Evolutionary conservation across 1,140 invertebrate species (phyloP).

Genomic region (Trichonephila inaurata): DNA sequence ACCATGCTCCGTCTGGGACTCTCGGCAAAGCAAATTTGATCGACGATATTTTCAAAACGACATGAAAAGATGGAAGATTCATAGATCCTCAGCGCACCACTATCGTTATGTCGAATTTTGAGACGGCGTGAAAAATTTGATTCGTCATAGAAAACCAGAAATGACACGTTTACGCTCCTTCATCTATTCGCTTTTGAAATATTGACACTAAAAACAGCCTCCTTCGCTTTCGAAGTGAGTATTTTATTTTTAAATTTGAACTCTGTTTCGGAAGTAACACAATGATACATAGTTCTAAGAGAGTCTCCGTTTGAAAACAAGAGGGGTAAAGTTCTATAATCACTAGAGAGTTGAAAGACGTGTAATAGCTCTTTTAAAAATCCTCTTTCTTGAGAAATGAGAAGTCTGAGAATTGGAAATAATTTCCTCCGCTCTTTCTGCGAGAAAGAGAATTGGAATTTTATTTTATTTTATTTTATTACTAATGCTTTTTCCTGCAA

Average conservation of each 20-base stretch:
- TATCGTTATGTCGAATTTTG: slow-evolving; percentile 24
- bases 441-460: neutral
- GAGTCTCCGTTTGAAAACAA: neutral
- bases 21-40: slow-evolving; percentile 3
- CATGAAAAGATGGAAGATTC: slow-evolving; percentile 40
- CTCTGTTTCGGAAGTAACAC: slow-evolving; percentile 35
- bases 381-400: slow-evolving; percentile 50
- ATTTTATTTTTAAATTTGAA: slow-evolving; percentile 16
- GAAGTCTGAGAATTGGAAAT: slow-evolving; percentile 32
- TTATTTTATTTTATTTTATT: neutral
- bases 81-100: neutral
- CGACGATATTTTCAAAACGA: slow-evolving; percentile 20
- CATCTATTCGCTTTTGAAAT: slow-evolving; percentile 16
- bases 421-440: neutral
- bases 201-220: slow-evolving; percentile 17
- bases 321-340: slow-evolving; percentile 9
- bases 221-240: neutral
- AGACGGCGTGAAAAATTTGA: slow-evolving; percentile 48
- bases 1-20: neutral
- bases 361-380: slow-evolving; percentile 50
- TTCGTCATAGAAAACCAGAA: slow-evolving; percentile 42
- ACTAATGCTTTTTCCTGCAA: neutral
- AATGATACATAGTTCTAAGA: slow-evolving; percentile 36
- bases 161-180: slow-evolving; percentile 43
- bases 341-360: slow-evolving; percentile 45